Base-by-base conservation (phyloP, 1,140 invertebrate species). In the Bombus terrestris region DNA sequence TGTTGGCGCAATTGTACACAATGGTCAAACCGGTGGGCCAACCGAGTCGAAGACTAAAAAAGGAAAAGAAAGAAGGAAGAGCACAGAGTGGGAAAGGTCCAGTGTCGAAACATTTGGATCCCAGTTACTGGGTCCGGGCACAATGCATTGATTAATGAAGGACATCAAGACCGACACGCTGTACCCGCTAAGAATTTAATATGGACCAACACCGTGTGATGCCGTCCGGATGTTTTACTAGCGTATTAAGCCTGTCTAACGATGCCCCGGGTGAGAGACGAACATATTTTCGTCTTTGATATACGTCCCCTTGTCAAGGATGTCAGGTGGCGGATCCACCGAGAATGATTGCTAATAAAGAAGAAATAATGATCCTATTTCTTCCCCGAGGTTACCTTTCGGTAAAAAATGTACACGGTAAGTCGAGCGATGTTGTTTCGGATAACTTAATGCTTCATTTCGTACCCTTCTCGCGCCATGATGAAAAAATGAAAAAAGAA, bases 141-240 rank as follows among this genome's bases (percentile, higher is more conserved):
- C 90, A 90, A 91, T 89, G 89, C 86, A 90, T 92, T 91, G 90
- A 92, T 91, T 92, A 92, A 92, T 92, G 90, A 88, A 88, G 66
- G 87, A 86, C 85, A 92, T 90, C 90, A 91, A 89, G 85, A 81
- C 69, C 86, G 89, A 89, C 89, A 86, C 85, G 88, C 77, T 85
- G 86, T 90, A 91, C 88, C 87, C 83, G 83, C 88, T 88, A 90
- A 90, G 90, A 92, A 90, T 92, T 92, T 92, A 91, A 92, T 92
- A 92, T 89, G 87, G 85, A 87, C 89, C 79, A 85, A 84, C 89
- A 87, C 76, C 68, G 90, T 85, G 86, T 74, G 86, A 80, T 75
- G 89, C 89, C 87, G 87, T 90, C 87, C 88, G 86, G 64, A 86
- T 89, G 81, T 86, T 90, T 92, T 91, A 90, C 82, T 82, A 78